Evolutionary conservation across 2,888 invertebrate genomes (phyloP), one percentile per base, ranked within the genome.

Genomic region (Ceriagrion tenellum): DNA sequence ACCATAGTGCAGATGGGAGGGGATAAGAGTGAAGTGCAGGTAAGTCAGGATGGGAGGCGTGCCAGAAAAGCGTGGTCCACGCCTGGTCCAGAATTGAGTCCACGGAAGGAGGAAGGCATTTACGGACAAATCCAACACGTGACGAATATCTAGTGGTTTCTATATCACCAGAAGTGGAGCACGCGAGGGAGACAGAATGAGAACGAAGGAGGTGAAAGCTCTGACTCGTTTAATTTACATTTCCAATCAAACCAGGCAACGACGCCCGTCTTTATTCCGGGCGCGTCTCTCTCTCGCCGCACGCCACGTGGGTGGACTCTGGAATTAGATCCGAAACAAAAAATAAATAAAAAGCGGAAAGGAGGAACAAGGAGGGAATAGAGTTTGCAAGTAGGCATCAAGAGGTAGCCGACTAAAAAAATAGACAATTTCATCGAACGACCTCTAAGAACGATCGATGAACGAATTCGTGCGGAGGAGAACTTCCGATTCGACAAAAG

Each of bases 181-280:
- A 81, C 69, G 12, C 2, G 69, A 69, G 69, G n/a, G n/a, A 69
- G 69, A 47, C 47, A 47, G 47, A 47, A 69, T n/a, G 81, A 16
- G 35, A 30, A 13, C 30, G 81, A 81, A 23, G 81, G 81, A 35
- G 16, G 69, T 26, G 93, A 93, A 8, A 59, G 47, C 26, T 47
- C 69, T 35, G 59, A 40, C 74, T 93, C 69, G 69, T 69, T 93
- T 93, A 93, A 93, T 93, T 93, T 93, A 93, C 93, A 69, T 93
- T 93, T 93, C 93, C 93, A 93, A 93, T 93, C 93, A 93, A 93
- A 93, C 47, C 69, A 47, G 69, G 23, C 81, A 81, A 81, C 81
- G 26, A 81, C 81, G 47, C n/a, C 93, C 35, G 69, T 16, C 40
- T 47, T 69, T 93, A 93, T 93, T 93, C 93, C n/a, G 63, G 74